Conservation (phyloP, 2,113 vertebrate species). For the Bucco capensis region DNA sequence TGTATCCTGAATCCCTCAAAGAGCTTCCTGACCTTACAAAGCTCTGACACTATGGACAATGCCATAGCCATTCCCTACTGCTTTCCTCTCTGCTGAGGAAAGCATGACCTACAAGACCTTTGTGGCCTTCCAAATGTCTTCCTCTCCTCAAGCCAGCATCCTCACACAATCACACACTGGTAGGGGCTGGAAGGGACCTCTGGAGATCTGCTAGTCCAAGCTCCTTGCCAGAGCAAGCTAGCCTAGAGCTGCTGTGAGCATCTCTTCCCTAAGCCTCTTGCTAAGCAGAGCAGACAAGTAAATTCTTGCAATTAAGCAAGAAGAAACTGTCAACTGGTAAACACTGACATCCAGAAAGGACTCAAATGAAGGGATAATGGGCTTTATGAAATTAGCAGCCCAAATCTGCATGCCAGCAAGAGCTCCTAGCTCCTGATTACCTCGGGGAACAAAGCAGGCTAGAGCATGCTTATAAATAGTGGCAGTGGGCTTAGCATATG, state of each 20-base stretch:
- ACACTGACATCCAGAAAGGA: constrained; percentile 30
- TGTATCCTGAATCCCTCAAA: rapidly evolving
- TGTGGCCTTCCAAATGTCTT: neutral
- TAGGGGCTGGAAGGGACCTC: no score
- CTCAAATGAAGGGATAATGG: constrained; percentile 37
- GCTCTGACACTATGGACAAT: neutral
- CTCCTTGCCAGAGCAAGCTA: no score
- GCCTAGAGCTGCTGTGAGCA: neutral
- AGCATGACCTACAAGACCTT: neutral
- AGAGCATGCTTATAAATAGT: constrained; percentile 46
- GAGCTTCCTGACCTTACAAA: neutral
- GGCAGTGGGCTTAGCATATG: constrained; percentile 50
- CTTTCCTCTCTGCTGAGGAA: neutral
- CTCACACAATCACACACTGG: no score
- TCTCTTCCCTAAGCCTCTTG: neutral
- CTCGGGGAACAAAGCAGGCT: constrained; percentile 34
- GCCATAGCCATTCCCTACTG: neutral
- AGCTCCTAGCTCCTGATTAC: constrained; percentile 48
- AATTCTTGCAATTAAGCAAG: neutral
- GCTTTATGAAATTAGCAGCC: constrained; percentile 51
- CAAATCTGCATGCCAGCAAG: constrained; percentile 39
- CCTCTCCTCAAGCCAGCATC: neutral
- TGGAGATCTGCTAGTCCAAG: no score
- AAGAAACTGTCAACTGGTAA: constrained; percentile 32
- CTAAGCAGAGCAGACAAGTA: constrained; percentile 5